phyloP scores from a whole-genome alignment of 23 tunicate genomes.

The Ciona savignyi region DNA sequence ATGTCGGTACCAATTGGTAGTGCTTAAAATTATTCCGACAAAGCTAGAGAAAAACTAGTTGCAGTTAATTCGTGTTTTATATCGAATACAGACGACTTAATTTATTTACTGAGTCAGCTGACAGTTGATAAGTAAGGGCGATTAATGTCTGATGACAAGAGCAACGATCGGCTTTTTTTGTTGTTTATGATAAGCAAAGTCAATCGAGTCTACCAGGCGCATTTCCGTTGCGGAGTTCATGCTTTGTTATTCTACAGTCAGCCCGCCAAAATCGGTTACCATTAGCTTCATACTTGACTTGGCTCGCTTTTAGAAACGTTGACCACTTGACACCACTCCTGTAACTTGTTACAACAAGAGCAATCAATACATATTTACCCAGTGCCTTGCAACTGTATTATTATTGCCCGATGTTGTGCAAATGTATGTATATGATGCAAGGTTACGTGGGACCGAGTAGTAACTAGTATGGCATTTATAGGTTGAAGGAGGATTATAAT shows the following conservation, averaged over 20 bases:
- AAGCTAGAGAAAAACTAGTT: too few species aligned
- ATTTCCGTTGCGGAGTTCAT: not conserved
- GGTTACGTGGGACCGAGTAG: too few species aligned
- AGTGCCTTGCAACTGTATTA: not conserved
- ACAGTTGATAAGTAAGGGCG: not conserved
- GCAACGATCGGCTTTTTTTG: not conserved
- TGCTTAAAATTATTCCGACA: too few species aligned
- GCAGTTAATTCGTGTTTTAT: too few species aligned
- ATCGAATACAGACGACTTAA: too few species aligned
- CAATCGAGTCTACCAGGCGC: not conserved
- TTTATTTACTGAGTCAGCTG: not conserved
- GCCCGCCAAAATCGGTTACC: not conserved
- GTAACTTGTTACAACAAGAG: not conserved
- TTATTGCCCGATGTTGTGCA: too few species aligned
- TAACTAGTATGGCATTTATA: too few species aligned
- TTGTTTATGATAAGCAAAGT: not conserved
- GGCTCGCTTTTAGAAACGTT: not conserved
- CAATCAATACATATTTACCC: not conserved
- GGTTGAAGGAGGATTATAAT: too few species aligned
- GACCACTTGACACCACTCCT: not conserved
- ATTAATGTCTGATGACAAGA: not conserved
- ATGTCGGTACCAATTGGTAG: too few species aligned
- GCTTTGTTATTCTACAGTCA: not conserved
- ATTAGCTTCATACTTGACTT: not conserved
- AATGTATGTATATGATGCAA: conserved; percentile 1